These are phyloP conservation scores for Asbolus verrucosus DNA, from an alignment of 1,140 invertebrate genomes.

Conservation along the genomic window DNA sequence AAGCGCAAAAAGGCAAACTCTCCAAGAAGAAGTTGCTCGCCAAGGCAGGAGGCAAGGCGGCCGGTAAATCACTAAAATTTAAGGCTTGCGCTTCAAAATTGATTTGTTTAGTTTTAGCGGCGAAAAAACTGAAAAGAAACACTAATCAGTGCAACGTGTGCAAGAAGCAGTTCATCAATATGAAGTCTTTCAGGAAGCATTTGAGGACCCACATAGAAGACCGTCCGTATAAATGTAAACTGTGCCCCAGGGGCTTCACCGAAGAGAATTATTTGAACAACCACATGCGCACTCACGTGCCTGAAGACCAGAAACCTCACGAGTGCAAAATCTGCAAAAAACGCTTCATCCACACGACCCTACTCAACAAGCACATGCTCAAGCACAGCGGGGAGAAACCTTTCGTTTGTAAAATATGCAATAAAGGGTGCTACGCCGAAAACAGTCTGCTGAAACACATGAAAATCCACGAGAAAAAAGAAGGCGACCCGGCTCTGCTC, in stretches of 20 bases:
- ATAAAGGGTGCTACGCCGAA: constrained; percentile 66
- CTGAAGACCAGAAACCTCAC: constrained; percentile 72
- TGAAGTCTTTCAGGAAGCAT: constrained; percentile 97
- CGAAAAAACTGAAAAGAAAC: constrained; percentile 58
- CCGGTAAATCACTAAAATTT: constrained; percentile 42
- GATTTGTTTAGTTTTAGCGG: constrained; percentile 44
- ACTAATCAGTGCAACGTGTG: constrained; percentile 88
- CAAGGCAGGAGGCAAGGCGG: constrained; percentile 51
- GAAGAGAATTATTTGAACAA: constrained; percentile 70
- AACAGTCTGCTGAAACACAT: constrained; percentile 67
- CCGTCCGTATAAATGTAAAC: constrained; percentile 96
- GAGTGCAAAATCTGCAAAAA: constrained; percentile 73
- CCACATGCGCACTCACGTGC: constrained; percentile 73
- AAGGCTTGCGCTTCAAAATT: not conserved
- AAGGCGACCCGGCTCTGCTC: constrained; percentile 62
- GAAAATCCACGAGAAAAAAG: constrained; percentile 65
- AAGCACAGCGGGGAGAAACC: constrained; percentile 74
- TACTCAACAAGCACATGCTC: constrained; percentile 74
- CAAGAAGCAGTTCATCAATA: constrained; percentile 96
- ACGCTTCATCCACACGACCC: constrained; percentile 71
- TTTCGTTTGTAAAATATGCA: constrained; percentile 74
- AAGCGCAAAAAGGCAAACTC: constrained; percentile 59
- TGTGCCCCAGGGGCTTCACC: constrained; percentile 75
- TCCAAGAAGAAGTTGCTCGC: constrained; percentile 57
- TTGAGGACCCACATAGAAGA: constrained; percentile 98